Base-by-base conservation (phyloP, 2,797 vertebrate species). In the Antrozous pallidus region DNA sequence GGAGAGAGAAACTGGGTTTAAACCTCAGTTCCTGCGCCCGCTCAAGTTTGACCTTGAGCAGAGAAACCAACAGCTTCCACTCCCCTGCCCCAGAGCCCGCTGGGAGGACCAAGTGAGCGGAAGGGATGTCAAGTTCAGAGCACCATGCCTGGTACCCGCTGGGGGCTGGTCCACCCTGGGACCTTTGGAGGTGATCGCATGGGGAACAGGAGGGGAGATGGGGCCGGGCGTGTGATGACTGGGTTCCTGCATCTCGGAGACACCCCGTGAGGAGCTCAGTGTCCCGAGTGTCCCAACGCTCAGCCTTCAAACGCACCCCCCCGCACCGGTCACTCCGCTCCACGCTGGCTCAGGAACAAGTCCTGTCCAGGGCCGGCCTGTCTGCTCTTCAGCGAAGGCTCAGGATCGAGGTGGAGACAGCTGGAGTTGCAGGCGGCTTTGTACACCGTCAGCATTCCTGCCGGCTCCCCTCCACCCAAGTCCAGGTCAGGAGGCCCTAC, bases 81-180 rank as follows among this genome's bases (percentile, higher is more conserved):
- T 3, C 16, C 16, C n/a, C 61, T 61, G 61, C 36, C 74, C 89
- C 67, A 67, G 92, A 94, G 79, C 63, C 65, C 5, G 2, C 61
- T 9, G 18, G n/a, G 40, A 63, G 28, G 18, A 26, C 12, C 74
- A 10, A 8, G 61, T 1, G 18, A 49, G 47, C 31, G 8, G 8
- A 24, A 26, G 0, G 3, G 22, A 38, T 13, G 22, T 73, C 33
- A 24, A 4, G 56, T 33, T 42, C 1, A 3, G 18, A 56, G 56
- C 56, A n/a, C 28, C 0, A n/a, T 0, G 11, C 33, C 26, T 26
- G 56, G 42, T 10, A 33, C 49, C 31, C 36, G 0, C 0, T 13
- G 58, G 63, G 5, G 0, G 16, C 40, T 38, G 14, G 3, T 82
- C 42, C 49, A 61, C 26, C 49, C 17, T 6, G 24, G 58, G 42